A percentile compares a stretch with the other conserved stretches of the same genome.
Evolutionary conservation across 2,113 vertebrate species (phyloP).

Genomic region (Lichenostomus cassidix): DNA sequence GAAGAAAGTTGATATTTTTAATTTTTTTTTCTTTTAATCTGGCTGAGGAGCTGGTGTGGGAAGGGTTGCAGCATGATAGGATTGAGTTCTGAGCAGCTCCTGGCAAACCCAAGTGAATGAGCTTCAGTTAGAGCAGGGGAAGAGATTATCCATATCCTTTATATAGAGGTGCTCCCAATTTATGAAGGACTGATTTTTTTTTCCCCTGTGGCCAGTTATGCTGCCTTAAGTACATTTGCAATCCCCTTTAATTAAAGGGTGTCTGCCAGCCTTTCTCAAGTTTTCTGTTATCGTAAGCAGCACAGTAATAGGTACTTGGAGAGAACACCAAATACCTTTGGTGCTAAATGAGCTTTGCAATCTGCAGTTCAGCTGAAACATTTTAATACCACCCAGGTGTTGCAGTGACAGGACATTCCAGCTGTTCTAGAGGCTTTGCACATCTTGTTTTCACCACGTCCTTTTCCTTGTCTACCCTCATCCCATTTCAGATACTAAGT

Average conservation of each 20-base stretch:
- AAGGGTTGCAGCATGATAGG: not conserved
- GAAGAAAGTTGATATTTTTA: not conserved
- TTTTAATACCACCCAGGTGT: not conserved
- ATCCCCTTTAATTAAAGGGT: conserved; percentile 41
- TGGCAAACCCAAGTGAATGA: not conserved
- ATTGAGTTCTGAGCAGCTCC: not conserved
- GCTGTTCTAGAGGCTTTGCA: not conserved
- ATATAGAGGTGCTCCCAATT: not conserved
- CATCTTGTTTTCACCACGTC: not conserved
- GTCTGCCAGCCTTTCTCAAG: not conserved
- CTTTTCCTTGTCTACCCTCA: not conserved
- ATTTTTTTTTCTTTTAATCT: not conserved
- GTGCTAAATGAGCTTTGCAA: not conserved
- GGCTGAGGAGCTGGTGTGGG: not conserved
- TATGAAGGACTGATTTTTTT: not conserved
- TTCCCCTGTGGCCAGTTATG: not conserved
- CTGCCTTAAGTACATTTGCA: not conserved
- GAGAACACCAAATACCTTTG: not conserved
- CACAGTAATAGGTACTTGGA: not conserved
- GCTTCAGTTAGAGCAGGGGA: not conserved
- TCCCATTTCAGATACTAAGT: not conserved
- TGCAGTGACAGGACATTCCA: not conserved
- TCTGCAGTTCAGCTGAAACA: not conserved
- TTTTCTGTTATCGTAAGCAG: not conserved
- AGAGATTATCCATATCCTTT: not conserved